Percentiles rank a stretch among this genome's conserved stretches.
Evolutionary conservation across 2,113 vertebrate genomes (phyloP).

Genomic region (Callipepla squamata): DNA sequence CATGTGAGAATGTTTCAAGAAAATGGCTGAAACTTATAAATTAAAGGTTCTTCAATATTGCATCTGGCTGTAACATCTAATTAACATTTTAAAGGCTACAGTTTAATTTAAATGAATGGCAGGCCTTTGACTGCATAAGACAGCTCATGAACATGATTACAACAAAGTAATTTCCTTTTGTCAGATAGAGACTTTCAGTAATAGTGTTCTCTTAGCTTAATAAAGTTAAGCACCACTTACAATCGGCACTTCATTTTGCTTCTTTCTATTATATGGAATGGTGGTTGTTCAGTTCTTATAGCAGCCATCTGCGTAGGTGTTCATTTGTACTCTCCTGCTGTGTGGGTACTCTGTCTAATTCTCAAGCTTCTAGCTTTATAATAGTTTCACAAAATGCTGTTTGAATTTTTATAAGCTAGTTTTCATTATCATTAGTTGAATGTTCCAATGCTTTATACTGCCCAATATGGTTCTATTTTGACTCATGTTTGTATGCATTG

Average conservation of each 20-base stretch:
- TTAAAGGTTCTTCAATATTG: slow-evolving; percentile 75
- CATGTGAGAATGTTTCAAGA: slow-evolving; percentile 57
- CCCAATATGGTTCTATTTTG: slow-evolving; percentile 70
- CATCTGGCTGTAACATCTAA: slow-evolving; percentile 71
- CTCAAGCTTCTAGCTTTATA: slow-evolving; percentile 68
- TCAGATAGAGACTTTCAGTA: slow-evolving; percentile 72
- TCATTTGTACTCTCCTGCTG: slow-evolving; percentile 71
- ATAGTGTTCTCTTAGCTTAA: slow-evolving; percentile 75
- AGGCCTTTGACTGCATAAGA: slow-evolving; percentile 74
- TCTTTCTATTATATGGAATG: slow-evolving; percentile 67
- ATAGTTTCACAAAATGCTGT: slow-evolving; percentile 69
- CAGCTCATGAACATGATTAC: slow-evolving; percentile 73
- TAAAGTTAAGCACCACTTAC: slow-evolving; percentile 79
- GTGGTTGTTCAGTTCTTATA: slow-evolving; percentile 73
- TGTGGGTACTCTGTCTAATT: slow-evolving; percentile 73
- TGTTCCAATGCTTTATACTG: slow-evolving; percentile 69
- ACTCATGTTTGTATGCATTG: slow-evolving; percentile 63
- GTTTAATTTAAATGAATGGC: slow-evolving; percentile 75
- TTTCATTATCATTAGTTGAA: slow-evolving; percentile 73
- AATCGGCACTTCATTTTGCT: slow-evolving; percentile 71
- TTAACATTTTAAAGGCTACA: slow-evolving; percentile 77
- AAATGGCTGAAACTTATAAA: slow-evolving; percentile 72
- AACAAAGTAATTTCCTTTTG: slow-evolving; percentile 78
- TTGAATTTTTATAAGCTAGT: slow-evolving; percentile 73
- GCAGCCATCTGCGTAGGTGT: slow-evolving; percentile 70